Base-by-base conservation (phyloP, 2,888 invertebrate genomes). In the Polia nebulosa region DNA sequence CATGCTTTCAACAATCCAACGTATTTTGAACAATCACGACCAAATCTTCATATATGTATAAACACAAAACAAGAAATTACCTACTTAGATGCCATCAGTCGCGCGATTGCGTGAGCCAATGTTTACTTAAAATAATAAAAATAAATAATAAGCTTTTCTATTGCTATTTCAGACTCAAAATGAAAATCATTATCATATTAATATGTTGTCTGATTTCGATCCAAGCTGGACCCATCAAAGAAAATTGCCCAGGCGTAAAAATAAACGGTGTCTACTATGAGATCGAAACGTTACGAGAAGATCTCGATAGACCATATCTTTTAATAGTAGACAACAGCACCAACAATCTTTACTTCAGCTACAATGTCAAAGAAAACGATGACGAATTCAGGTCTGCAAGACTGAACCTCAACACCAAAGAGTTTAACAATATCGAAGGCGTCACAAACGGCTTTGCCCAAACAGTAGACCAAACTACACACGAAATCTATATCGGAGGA, bases 301-400 rank as follows among this genome's bases (percentile, higher is more conserved):
- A 85, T 1, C 65, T 94, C 0, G 93, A 92, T 61, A 85, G 91
- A 70, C 93, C 94, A 0, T 93, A 91, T 53, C 81, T 90, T 4
- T 76, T 94, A 44, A 82, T 91, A 1, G 88, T 92, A 17, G 93
- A 94, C 60, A 85, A 89, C 73, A 89, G 85, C 66, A 90, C 88
- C 0, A 90, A 93, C 60, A 89, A 85, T 2, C 70, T 94, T 0
- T 94, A 91, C 74, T 94, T 94, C 73, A 94, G 93, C 64, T 91
- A 92, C 74, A 93, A 88, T 55, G 25, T 88, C 0, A 81, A 87
- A 25, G 60, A 74, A 49, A 71, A 86, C 0, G 91, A 89, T 0
- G 91, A 90, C 7, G 76, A 77, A 63, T 92, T 89, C 72, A 89
- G 84, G 81, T 87, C 90, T 6, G 91, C 91, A 0, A 89, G 87